phyloP scores from a whole-genome alignment of 2,113 vertebrate genomes.

The Ictidomys tridecemlineatus region DNA sequence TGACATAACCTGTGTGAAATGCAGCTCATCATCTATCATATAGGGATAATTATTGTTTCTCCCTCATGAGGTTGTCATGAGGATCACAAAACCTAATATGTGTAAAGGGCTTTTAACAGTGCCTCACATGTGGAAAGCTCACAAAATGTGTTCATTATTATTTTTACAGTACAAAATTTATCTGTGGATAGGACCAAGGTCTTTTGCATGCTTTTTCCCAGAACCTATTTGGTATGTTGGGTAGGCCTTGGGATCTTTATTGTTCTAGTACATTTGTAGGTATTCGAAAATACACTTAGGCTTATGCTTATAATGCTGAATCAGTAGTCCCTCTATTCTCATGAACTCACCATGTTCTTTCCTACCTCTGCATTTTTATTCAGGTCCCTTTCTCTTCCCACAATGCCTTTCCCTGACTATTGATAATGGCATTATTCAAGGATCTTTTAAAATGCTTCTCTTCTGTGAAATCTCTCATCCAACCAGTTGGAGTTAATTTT shows the following conservation, averaged over 20 bases:
- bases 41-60: background rate
- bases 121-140: background rate
- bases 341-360: slow-evolving; percentile 7
- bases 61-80: background rate
- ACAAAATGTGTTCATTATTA: slow-evolving; percentile 2
- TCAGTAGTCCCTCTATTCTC: background rate
- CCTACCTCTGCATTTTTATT: background rate
- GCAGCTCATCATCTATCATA: background rate
- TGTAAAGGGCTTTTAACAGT: background rate
- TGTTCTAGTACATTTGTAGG: background rate
- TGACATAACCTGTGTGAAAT: background rate
- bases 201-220: slow-evolving; percentile 32
- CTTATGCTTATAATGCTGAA: background rate
- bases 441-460: background rate
- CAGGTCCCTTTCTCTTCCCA: background rate
- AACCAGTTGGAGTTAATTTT: background rate
- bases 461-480: slow-evolving; percentile 13
- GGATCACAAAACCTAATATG: background rate
- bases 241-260: background rate
- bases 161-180: background rate
- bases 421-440: background rate
- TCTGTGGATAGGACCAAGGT: background rate
- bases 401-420: background rate
- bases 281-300: slow-evolving; percentile 26
- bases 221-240: background rate